These are phyloP conservation scores for Linnaemya vulpina DNA, from an alignment of 2,888 invertebrate genomes.

Conservation along the genomic window DNA sequence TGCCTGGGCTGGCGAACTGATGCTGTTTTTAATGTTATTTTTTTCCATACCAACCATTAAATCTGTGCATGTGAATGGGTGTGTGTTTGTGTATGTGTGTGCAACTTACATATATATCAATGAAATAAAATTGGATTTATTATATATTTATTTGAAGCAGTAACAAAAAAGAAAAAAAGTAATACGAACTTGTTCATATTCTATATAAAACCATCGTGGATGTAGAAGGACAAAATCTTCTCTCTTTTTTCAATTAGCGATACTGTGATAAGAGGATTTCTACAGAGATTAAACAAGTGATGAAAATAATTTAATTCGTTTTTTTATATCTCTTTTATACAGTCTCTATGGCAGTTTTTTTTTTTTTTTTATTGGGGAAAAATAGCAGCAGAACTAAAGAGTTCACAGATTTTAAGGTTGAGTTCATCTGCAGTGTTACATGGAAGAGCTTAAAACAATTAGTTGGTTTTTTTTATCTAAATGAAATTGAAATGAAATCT, in stretches of 20 bases:
- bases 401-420: conserved; percentile 60
- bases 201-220: conserved; percentile 1
- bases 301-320: conserved; percentile 68
- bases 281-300: conserved; percentile 67
- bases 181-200: conserved; percentile 10
- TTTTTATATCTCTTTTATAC: conserved; percentile 36
- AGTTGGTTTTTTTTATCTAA: conserved; percentile 32
- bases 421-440: conserved; percentile 56
- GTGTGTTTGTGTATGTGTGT: not conserved
- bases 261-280: conserved; percentile 69
- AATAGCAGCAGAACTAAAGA: conserved; percentile 3
- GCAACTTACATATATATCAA: conserved; percentile 11
- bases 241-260: conserved; percentile 68
- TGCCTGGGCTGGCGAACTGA: not conserved
- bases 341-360: conserved; percentile 17
- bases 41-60: not conserved
- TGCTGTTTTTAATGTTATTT: conserved; percentile 10
- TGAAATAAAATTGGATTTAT: conserved; percentile 63
- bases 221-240: conserved; percentile 57
- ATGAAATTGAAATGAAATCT: conserved; percentile 34
- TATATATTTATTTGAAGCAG: conserved; percentile 58
- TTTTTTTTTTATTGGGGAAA: not conserved
- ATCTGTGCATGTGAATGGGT: not conserved
- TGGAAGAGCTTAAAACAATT: conserved; percentile 62
- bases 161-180: not conserved